A percentile compares a stretch with the other conserved stretches of the same genome.
These are phyloP conservation scores for Camelus bactrianus DNA, from an alignment of 2,113 vertebrate species.

Conservation along the genomic window DNA sequence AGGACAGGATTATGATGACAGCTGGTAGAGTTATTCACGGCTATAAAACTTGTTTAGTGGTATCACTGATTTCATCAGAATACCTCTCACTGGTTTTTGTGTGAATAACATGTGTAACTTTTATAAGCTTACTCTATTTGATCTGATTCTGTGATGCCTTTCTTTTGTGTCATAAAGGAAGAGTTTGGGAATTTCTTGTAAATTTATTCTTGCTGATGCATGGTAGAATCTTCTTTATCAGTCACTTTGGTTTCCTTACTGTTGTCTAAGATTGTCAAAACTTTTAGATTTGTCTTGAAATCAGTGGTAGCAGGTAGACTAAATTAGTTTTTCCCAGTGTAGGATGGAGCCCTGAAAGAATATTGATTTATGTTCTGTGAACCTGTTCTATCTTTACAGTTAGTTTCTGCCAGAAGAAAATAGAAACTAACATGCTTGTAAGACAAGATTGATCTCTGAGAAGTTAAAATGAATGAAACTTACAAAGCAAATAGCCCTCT, in stretches of 20 bases:
- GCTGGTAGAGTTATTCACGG: conserved; percentile 22
- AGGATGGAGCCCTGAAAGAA: conserved; percentile 33
- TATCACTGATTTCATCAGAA: background rate
- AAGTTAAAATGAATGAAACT: conserved; percentile 58
- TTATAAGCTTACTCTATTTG: background rate
- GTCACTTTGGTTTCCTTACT: conserved; percentile 55
- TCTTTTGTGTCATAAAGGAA: conserved; percentile 9
- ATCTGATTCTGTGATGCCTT: conserved; percentile 9
- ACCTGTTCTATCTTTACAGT: conserved; percentile 49
- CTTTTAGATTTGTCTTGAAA: conserved; percentile 61
- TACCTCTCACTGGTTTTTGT: background rate
- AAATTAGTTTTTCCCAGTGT: conserved; percentile 55
- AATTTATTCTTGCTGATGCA: background rate
- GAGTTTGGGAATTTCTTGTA: background rate
- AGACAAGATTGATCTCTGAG: conserved; percentile 58
- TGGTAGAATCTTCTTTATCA: conserved; percentile 24
- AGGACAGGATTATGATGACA: background rate
- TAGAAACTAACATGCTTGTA: conserved; percentile 54
- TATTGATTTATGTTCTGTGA: conserved; percentile 63
- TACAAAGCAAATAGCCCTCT: conserved; percentile 16
- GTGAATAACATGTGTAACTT: conserved; percentile 2
- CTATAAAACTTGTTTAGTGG: background rate
- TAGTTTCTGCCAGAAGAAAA: conserved; percentile 51
- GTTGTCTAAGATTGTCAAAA: conserved; percentile 43
- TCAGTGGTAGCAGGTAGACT: conserved; percentile 25